A percentile compares a stretch with the other conserved stretches of the same genome.
Conservation (phyloP, 2,888 invertebrate species). For the Hirtodrosophila alboralis region DNA sequence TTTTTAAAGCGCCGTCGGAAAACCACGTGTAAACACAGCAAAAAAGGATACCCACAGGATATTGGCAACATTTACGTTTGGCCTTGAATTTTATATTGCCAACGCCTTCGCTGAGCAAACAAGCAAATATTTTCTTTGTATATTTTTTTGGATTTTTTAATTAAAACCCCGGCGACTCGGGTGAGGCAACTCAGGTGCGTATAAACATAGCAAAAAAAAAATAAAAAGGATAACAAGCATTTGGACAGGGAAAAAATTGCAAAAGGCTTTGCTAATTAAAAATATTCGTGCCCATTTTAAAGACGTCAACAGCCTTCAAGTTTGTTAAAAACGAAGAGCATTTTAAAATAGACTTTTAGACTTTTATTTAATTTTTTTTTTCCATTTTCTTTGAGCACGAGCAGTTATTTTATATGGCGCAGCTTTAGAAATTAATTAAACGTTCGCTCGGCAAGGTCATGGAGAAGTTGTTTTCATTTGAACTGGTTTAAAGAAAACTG, state of each 20-base stretch:
- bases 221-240: slow-evolving; percentile 30
- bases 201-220: slow-evolving; percentile 30
- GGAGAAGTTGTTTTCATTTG: slow-evolving; percentile 19
- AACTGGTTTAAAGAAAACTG: slow-evolving; percentile 25
- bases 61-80: slow-evolving; percentile 26
- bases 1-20: slow-evolving; percentile 1
- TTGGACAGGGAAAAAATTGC: slow-evolving; percentile 27
- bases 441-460: slow-evolving; percentile 55
- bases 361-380: slow-evolving; percentile 8
- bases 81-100: slow-evolving; percentile 23
- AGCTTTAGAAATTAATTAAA: slow-evolving; percentile 68
- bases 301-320: slow-evolving; percentile 31
- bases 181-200: slow-evolving; percentile 38
- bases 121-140: slow-evolving; percentile 45
- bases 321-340: slow-evolving; percentile 57
- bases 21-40: slow-evolving; percentile 1
- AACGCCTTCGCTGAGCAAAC: slow-evolving; percentile 14
- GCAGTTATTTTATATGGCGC: slow-evolving; percentile 54
- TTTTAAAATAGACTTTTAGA: slow-evolving; percentile 59
- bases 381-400: slow-evolving; percentile 9
- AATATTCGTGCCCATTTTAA: slow-evolving; percentile 57
- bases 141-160: slow-evolving; percentile 65
- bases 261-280: slow-evolving; percentile 68
- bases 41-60: slow-evolving; percentile 23
- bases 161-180: slow-evolving; percentile 51